phyloP scores from a whole-genome alignment of 1,140 invertebrate genomes.

The Ips nitidus region DNA sequence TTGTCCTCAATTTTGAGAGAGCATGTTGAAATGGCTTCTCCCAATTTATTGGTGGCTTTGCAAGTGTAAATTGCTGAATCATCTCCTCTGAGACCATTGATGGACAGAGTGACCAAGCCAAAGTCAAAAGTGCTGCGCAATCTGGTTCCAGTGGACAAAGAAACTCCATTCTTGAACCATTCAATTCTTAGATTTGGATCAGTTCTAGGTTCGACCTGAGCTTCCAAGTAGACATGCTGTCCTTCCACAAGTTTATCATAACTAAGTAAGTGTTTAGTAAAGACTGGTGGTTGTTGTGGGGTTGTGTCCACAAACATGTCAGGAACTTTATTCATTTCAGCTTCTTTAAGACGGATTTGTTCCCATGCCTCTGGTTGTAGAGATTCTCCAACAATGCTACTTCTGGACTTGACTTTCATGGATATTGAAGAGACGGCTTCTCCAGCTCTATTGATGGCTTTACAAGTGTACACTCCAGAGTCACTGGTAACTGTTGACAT shows the following conservation, averaged over 20 bases:
- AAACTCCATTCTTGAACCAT: conserved; percentile 92
- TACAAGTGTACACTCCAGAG: conserved; percentile 90
- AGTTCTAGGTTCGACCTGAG: conserved; percentile 92
- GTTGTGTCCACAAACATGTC: conserved; percentile 80
- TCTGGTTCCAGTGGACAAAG: conserved; percentile 79
- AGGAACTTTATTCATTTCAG: conserved; percentile 84
- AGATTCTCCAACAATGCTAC: conserved; percentile 76
- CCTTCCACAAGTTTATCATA: conserved; percentile 85
- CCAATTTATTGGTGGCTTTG: conserved; percentile 85
- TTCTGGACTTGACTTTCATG: conserved; percentile 80
- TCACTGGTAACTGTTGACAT: conserved; percentile 85
- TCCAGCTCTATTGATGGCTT: conserved; percentile 87
- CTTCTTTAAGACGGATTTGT: conserved; percentile 85
- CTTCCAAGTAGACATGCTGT: conserved; percentile 90
- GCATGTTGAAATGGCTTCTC: conserved; percentile 89
- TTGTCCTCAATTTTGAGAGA: conserved; percentile 87
- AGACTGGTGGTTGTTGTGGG: conserved; percentile 84
- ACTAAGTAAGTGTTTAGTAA: conserved; percentile 86
- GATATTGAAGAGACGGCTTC: conserved; percentile 89
- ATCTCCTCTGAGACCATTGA: conserved; percentile 80
- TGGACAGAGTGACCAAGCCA: conserved; percentile 88
- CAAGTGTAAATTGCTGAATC: conserved; percentile 95
- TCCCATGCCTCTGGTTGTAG: conserved; percentile 87
- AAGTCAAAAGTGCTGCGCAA: conserved; percentile 91
- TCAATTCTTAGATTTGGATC: conserved; percentile 90